Conservation (phyloP, 2,888 invertebrate genomes). For the Drosophila birchii region DNA sequence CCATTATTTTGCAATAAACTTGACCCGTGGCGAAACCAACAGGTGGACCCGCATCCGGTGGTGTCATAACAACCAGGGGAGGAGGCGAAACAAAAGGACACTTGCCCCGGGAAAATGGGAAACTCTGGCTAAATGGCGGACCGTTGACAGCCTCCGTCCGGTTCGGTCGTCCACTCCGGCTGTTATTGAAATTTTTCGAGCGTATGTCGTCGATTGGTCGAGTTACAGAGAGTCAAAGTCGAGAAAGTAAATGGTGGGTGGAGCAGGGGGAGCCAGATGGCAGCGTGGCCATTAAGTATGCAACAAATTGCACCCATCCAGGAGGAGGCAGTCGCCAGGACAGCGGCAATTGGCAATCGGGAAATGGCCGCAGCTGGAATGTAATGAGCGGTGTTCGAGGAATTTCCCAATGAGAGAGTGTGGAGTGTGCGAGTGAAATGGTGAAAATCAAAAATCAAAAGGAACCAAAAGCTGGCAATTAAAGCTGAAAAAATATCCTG, state of each 20-base stretch:
- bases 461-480: not conserved
- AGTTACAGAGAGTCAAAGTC: conserved; percentile 43
- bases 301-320: conserved; percentile 60
- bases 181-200: conserved; percentile 73
- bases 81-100: conserved; percentile 18
- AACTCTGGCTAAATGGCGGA: conserved; percentile 22
- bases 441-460: not conserved
- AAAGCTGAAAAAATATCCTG: conserved; percentile 1
- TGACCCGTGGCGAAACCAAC: conserved; percentile 8
- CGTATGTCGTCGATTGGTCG: conserved; percentile 60
- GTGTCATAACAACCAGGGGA: conserved; percentile 38
- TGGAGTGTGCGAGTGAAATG: not conserved
- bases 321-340: not conserved
- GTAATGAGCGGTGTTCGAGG: conserved; percentile 28
- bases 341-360: conserved; percentile 24
- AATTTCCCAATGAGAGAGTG: conserved; percentile 17
- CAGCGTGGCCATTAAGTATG: conserved; percentile 52
- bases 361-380: conserved; percentile 25
- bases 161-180: not conserved
- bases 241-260: conserved; percentile 10
- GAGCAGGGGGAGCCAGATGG: not conserved
- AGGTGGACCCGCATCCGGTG: conserved; percentile 31
- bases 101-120: not conserved
- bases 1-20: not conserved
- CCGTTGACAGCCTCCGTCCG: conserved; percentile 25